A percentile compares a stretch with the other conserved stretches of the same genome.
Evolutionary conservation across 1,140 invertebrate genomes (phyloP).

Genomic region (Schlechtendalia chinensis): DNA sequence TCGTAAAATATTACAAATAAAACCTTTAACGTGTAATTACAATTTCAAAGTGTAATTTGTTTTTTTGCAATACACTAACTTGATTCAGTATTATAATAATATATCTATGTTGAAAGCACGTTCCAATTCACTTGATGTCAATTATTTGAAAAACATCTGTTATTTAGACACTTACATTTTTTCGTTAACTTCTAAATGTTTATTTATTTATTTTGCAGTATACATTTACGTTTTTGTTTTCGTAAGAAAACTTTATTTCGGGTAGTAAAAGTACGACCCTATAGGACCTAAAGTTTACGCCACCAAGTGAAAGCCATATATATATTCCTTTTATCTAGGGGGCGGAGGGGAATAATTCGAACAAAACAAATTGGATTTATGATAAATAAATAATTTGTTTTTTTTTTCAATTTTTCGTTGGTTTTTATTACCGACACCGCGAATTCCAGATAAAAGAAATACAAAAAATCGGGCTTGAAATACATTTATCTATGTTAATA

Average conservation of each 20-base stretch:
- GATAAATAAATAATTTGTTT: constrained; percentile 32
- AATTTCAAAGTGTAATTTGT: no score
- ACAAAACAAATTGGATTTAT: constrained; percentile 21
- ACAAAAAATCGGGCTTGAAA: background rate
- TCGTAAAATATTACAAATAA: no score
- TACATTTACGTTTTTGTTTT: background rate
- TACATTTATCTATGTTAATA: no score
- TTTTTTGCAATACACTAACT: no score
- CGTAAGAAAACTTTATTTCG: background rate
- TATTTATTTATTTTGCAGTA: background rate
- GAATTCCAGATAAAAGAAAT: background rate
- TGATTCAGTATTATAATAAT: no score
- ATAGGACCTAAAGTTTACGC: constrained; percentile 13
- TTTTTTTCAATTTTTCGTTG: constrained; percentile 1
- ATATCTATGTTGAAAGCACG: no score
- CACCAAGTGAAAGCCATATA: background rate
- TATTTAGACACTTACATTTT: background rate
- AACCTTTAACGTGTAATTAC: no score
- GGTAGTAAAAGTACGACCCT: background rate
- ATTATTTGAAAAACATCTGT: background rate
- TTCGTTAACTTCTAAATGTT: background rate
- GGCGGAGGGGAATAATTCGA: no score
- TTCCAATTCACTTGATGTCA: no score
- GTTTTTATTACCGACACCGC: constrained; percentile 8
- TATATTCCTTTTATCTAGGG: background rate